These are phyloP conservation scores for Pinna nobilis DNA, from an alignment of 1,140 invertebrate genomes.

Conservation along the genomic window DNA sequence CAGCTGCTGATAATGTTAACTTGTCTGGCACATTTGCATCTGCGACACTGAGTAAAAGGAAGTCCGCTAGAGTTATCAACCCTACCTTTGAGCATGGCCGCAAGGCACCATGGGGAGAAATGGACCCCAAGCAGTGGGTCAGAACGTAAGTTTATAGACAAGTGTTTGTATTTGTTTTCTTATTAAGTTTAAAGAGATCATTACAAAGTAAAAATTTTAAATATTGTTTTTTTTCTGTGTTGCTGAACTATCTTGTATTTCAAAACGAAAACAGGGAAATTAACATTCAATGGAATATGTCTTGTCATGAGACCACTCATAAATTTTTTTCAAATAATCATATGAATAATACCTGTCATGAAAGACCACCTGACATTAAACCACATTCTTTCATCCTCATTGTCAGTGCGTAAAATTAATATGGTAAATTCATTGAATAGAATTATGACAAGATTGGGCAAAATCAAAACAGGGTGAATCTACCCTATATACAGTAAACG, in stretches of 20 bases:
- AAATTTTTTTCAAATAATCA: no score
- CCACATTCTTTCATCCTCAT: no score
- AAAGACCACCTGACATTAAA: no score
- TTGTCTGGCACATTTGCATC: constrained; percentile 65
- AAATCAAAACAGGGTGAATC: no score
- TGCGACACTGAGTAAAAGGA: constrained; percentile 58
- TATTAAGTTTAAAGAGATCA: neutral
- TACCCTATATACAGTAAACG: no score
- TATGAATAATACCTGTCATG: no score
- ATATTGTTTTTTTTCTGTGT: neutral
- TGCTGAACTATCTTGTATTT: neutral
- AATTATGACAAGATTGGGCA: no score
- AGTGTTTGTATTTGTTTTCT: neutral
- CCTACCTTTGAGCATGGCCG: constrained; percentile 50
- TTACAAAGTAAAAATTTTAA: neutral
- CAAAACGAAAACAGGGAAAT: no score
- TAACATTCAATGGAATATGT: no score
- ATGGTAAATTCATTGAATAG: no score
- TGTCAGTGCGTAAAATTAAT: no score
- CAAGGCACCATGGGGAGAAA: constrained; percentile 66
- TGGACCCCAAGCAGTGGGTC: constrained; percentile 67
- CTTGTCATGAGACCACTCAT: no score
- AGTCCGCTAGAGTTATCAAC: constrained; percentile 63
- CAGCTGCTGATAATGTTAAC: constrained; percentile 63
- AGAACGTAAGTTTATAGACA: constrained; percentile 66